Conservation (phyloP, 2,113 vertebrate genomes). For the Melanerpes aurifrons region DNA sequence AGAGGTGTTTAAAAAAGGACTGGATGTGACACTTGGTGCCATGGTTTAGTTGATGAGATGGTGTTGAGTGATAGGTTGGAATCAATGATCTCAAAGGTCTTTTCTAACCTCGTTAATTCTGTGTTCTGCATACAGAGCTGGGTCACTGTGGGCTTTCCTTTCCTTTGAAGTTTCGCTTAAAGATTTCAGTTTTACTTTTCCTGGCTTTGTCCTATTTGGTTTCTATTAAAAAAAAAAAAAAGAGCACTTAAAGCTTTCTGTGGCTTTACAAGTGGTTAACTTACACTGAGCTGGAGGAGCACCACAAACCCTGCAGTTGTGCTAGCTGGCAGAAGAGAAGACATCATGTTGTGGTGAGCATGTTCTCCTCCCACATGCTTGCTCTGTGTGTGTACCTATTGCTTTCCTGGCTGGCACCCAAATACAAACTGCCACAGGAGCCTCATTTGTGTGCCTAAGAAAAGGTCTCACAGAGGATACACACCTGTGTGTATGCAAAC, state of each 20-base stretch:
- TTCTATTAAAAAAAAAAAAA: neutral
- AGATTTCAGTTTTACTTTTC: neutral
- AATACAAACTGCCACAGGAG: neutral
- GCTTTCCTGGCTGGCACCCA: neutral
- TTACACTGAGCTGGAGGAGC: neutral
- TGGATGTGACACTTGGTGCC: no score
- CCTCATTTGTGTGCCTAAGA: neutral
- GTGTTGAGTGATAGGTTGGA: no score
- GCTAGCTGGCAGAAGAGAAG: neutral
- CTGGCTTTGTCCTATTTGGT: neutral
- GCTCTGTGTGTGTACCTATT: fast-evolving
- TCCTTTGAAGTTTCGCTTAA: neutral
- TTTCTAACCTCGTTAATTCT: no score
- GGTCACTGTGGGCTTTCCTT: neutral
- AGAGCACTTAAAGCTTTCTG: neutral
- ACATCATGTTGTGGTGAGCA: fast-evolving
- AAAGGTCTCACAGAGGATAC: neutral
- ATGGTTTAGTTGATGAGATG: no score
- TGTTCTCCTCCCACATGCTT: fast-evolving
- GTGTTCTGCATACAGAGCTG: neutral
- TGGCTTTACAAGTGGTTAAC: neutral
- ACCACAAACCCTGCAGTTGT: neutral
- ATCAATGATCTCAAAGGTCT: no score
- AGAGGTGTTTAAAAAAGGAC: no score
- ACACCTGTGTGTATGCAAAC: fast-evolving